phyloP scores from a whole-genome alignment of 2,113 vertebrate genomes.

The Tragulus kanchil region DNA sequence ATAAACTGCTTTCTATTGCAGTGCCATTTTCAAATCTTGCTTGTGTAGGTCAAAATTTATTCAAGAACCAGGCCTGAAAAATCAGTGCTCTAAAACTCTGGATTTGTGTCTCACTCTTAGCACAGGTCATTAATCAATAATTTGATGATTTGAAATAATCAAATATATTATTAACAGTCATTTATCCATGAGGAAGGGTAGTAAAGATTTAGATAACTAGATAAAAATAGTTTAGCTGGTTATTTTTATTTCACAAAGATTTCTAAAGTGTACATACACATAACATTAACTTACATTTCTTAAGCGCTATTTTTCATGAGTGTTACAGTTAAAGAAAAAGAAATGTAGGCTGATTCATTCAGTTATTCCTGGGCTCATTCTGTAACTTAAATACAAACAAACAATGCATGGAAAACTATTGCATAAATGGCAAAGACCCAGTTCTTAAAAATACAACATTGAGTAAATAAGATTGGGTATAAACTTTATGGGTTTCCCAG shows the following conservation, averaged over 20 bases:
- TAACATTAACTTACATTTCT: neutral
- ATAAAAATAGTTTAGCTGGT: neutral
- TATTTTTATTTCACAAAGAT: neutral
- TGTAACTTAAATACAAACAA: neutral
- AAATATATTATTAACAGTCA: neutral
- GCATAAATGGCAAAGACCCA: neutral
- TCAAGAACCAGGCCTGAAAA: constrained; percentile 12
- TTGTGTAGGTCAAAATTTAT: neutral
- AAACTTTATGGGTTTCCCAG: neutral
- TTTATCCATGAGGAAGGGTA: neutral
- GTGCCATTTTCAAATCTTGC: neutral
- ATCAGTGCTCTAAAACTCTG: neutral
- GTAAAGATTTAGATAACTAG: neutral
- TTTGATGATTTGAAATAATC: neutral
- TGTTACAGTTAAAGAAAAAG: neutral
- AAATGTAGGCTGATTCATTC: neutral
- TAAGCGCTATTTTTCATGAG: neutral
- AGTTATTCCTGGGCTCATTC: neutral
- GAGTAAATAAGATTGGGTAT: neutral
- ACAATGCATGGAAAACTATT: neutral
- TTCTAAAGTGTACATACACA: neutral
- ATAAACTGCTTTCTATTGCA: neutral
- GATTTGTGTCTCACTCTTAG: neutral
- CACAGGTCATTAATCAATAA: neutral
- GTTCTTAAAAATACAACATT: neutral